Conservation (phyloP, 2,888 invertebrate genomes). For the Podabrus alpinus region DNA sequence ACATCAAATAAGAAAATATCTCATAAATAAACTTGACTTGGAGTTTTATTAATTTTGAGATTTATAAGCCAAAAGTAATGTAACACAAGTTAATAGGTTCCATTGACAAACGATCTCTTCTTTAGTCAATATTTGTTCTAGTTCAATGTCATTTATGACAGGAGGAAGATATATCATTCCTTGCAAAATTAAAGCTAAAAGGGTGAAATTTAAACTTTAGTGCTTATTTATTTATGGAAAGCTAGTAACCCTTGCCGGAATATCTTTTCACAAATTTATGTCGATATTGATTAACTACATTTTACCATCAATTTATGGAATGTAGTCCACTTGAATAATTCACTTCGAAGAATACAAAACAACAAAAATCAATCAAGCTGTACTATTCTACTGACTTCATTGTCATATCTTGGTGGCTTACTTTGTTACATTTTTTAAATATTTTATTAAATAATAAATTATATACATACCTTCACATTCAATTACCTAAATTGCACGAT, state of each 20-base stretch:
- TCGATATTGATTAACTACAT: background rate
- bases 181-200: background rate
- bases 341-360: background rate
- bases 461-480: background rate
- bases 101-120: background rate
- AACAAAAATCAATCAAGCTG: background rate
- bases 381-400: background rate
- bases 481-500: background rate
- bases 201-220: background rate
- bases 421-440: background rate
- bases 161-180: background rate
- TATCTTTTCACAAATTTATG: background rate
- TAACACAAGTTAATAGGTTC: background rate
- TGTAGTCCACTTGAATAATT: background rate
- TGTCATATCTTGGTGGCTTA: background rate
- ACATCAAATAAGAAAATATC: background rate
- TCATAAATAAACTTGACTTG: background rate
- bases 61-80: background rate
- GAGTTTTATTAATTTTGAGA: background rate
- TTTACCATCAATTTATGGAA: background rate
- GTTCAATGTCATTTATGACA: background rate
- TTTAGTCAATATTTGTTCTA: background rate
- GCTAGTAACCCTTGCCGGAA: background rate
- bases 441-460: background rate
- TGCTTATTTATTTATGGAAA: background rate